Percentiles rank a stretch among this genome's conserved stretches.
phyloP scores from a whole-genome alignment of 1,140 invertebrate species.

The Saccostrea glomerata region DNA sequence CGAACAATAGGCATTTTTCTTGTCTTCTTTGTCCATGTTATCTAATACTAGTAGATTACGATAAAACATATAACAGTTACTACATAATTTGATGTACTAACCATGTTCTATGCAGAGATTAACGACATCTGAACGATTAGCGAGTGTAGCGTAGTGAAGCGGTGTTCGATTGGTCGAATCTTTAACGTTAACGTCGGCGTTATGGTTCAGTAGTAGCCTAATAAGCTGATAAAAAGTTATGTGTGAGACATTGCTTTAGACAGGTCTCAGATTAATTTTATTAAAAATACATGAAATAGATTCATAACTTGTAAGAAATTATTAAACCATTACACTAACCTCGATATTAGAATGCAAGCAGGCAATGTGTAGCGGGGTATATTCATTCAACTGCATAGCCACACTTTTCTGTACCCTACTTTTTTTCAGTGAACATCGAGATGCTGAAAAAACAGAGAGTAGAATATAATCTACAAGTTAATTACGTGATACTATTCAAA shows the following conservation, averaged over 20 bases:
- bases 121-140: slow-evolving; percentile 23
- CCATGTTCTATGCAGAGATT: neutral
- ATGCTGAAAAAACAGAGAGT: neutral
- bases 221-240: neutral
- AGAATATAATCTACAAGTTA: neutral
- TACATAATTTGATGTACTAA: neutral
- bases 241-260: too few relatives aligned
- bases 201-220: neutral
- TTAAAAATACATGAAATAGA: too few relatives aligned
- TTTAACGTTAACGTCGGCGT: slow-evolving; percentile 16
- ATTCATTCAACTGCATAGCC: slow-evolving; percentile 28
- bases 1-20: too few relatives aligned
- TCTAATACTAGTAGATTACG: too few relatives aligned
- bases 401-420: slow-evolving; percentile 13
- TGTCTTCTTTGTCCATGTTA: too few relatives aligned
- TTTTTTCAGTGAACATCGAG: neutral
- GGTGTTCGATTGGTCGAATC: slow-evolving; percentile 30
- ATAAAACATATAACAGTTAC: too few relatives aligned
- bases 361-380: neutral
- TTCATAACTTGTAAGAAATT: neutral
- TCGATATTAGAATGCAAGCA: slow-evolving; percentile 15
- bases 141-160: neutral
- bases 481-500: too few relatives aligned
- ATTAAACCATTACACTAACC: neutral
- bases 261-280: too few relatives aligned